Evolutionary conservation across 2,113 vertebrate species (phyloP).

Genomic region (Lathamus discolor): DNA sequence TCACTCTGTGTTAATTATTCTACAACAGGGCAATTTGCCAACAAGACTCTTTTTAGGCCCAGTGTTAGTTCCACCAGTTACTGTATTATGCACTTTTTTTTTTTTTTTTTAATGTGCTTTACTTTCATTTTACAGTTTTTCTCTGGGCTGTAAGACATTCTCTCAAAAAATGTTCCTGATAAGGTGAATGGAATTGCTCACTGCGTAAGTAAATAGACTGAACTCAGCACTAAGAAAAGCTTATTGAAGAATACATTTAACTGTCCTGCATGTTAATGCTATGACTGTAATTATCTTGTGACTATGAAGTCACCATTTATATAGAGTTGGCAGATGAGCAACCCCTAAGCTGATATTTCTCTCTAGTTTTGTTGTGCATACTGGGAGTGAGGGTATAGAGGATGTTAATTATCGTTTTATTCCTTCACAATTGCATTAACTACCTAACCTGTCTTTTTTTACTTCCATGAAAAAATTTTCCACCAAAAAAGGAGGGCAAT

Average conservation of each 20-base stretch:
- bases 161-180: not conserved
- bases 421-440: not conserved
- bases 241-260: not conserved
- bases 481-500: not conserved
- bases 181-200: not conserved
- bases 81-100: not conserved
- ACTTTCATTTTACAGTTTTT: not conserved
- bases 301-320: not conserved
- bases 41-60: not conserved
- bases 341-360: not conserved
- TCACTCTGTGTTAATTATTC: not conserved
- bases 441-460: not conserved
- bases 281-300: not conserved
- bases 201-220: not conserved
- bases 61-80: not conserved
- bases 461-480: not conserved
- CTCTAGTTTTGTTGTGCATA: not conserved
- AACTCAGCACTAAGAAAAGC: not conserved
- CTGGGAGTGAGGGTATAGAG: not conserved
- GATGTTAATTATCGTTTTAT: not conserved
- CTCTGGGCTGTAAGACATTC: not conserved
- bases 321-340: not conserved
- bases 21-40: not conserved
- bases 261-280: not conserved
- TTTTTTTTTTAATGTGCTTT: fast-evolving